Base-by-base conservation (phyloP, 2,888 invertebrate genomes). In the Iphiclides podalirius region DNA sequence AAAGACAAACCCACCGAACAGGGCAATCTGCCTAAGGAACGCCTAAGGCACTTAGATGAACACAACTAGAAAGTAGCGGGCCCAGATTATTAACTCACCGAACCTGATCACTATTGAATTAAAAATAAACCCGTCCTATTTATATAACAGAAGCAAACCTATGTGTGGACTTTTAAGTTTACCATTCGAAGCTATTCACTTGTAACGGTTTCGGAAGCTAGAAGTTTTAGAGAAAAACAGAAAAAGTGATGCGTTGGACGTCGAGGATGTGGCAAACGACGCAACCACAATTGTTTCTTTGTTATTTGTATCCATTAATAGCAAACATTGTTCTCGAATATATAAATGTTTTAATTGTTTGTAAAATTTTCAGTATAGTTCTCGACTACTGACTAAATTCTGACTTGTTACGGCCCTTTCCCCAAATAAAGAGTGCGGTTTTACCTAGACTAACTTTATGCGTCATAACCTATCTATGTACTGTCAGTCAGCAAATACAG, bases 21-120 rank as follows among this genome's bases (percentile, higher is more conserved):
- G 45, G 44, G 45, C 50, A 50, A 50, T 50, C 50, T 50, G 50
- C 50, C 50, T 28, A 40, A 45, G 50, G 40, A 44, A 50, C 50
- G 44, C 50, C 28, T 45, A n/a, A 17, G 44, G 20, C 50, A 45
- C 45, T 50, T 50, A 50, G 45, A 45, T 17, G 45, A 50, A 50
- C 45, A 50, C 44, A 45, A 50, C 39, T 50, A 50, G 50, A 50
- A 50, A 50, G 50, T 45, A 45, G 35, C 31, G 40, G 20, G 20
- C 44, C 50, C 40, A 45, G 40, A 50, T 50, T 49, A 44, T 39
- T 45, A 45, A 50, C 35, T 39, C n/a, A 44, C 34, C 44, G 35
- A 28, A 50, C 44, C 35, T 40, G 35, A 50, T 40, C 44, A 50
- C 20, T 43, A 38, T 43, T 49, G 12, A 23, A 43, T 49, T 38